phyloP scores from a whole-genome alignment of 2,888 invertebrate species.

The Cataglyphis rosenhaueri region DNA sequence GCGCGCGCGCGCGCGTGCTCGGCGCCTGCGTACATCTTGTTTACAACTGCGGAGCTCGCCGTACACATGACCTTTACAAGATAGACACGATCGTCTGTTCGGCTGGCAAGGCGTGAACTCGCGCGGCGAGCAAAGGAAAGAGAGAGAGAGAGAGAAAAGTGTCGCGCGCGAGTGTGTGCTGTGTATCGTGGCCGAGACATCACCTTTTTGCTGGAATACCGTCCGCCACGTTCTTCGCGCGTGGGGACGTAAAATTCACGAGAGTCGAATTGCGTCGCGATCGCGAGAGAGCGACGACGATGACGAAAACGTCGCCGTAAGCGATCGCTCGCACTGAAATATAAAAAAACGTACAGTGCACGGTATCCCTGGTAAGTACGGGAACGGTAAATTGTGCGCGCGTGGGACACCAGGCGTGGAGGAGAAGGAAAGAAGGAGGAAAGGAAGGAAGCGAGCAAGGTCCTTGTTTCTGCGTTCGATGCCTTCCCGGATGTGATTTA shows the following conservation, averaged over 20 bases:
- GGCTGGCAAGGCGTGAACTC: constrained; percentile 76
- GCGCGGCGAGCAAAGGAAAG: constrained; percentile 54
- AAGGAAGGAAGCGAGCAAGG: no score
- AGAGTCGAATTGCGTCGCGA: not conserved
- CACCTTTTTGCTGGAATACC: constrained; percentile 43
- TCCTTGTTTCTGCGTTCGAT: no score
- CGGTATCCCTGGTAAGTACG: no score
- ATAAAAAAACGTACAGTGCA: no score
- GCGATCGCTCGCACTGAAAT: constrained; percentile 25
- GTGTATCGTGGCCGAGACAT: constrained; percentile 33
- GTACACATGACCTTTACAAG: constrained; percentile 85
- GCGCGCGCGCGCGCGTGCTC: constrained; percentile 74
- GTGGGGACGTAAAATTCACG: constrained; percentile 1
- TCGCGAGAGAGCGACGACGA: not conserved
- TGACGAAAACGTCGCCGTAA: constrained; percentile 12
- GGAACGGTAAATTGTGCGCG: no score
- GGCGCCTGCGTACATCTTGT: constrained; percentile 85
- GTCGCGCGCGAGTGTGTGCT: constrained; percentile 54
- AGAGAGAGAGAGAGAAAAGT: constrained; percentile 44
- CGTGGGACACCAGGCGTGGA: no score
- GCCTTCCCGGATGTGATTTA: no score
- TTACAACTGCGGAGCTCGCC: constrained; percentile 85
- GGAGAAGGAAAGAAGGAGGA: no score
- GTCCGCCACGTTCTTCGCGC: constrained; percentile 46
- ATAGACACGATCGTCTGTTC: constrained; percentile 84